Evolutionary conservation across 2,797 vertebrate species (phyloP), one percentile per base, ranked within the genome.

Genomic region (Adrianichthys oophorus): DNA sequence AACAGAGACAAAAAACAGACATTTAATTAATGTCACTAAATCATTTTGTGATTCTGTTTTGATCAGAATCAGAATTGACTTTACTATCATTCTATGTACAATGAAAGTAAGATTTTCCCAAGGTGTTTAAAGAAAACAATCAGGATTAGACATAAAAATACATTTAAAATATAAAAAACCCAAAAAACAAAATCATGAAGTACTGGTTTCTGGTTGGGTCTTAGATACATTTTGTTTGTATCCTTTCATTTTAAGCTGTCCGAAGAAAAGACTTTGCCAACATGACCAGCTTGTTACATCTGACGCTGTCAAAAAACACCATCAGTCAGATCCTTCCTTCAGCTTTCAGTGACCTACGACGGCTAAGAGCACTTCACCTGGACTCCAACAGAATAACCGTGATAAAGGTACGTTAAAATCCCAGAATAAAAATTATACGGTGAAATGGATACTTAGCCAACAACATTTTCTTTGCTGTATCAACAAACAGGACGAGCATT

Each of bases 311-410:
- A 14, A 90, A 93, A 76, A 96, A 96, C 71, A 95, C 94, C 53
- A 95, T 96, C 63, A 95, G 93, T 86, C 93, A 94, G 62, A 95
- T 96, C 62, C 92, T 94, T 79, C 95, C 95, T 47, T 92, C 91
- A 2, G 91, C 95, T 16, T 95, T 96, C 65, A 92, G 91, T 24
- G 95, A 96, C 78, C 93, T 96, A 15, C 91, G 92, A 42, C 89
- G 94, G 32, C 91, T 96, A 5, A 90, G 94, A 15, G 93, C 95
- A 0, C 88, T 96, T 7, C 95, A 96, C 73, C 72, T 96, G 74
- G 94, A 96, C 63, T 94, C 93, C 19, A 96, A 96, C 23, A 88
- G 95, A 46, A 78, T 96, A 74, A 94, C 93, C 10, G 86, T 87
- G 58, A 89, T 95, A 69, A 85, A 85, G 8, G 89, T 90, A 64